Conservation (phyloP, 2,888 invertebrate genomes). For the Chironomus riparius region DNA sequence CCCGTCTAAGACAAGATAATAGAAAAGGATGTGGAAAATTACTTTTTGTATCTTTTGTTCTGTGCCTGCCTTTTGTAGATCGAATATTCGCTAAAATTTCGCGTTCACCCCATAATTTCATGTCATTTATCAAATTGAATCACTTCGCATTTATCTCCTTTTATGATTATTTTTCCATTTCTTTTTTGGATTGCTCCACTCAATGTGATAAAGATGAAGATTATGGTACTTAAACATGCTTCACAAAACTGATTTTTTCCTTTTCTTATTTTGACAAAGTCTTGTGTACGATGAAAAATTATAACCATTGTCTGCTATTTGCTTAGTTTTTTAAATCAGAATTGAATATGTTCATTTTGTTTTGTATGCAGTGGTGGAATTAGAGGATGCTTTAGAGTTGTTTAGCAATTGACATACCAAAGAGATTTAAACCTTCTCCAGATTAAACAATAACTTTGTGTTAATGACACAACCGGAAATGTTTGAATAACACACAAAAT, state of each 20-base stretch:
- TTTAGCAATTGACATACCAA: too few relatives aligned
- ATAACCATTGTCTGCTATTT: background rate
- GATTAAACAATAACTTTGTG: too few relatives aligned
- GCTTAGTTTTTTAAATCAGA: background rate
- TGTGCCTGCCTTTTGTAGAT: background rate
- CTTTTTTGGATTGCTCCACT: background rate
- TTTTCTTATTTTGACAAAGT: background rate
- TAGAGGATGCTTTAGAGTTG: too few relatives aligned
- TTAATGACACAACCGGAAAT: too few relatives aligned
- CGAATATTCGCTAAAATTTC: background rate
- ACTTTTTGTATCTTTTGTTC: background rate
- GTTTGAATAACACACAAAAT: too few relatives aligned
- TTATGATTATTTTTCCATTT: background rate
- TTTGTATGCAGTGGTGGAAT: too few relatives aligned
- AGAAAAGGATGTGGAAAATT: background rate
- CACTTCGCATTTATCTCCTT: background rate
- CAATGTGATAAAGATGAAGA: background rate
- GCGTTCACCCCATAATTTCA: background rate
- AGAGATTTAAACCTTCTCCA: too few relatives aligned
- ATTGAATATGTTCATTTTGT: background rate
- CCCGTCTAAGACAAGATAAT: too few relatives aligned
- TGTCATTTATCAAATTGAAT: background rate
- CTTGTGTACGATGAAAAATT: background rate
- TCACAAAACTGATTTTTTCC: too few relatives aligned
- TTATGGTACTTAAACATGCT: background rate